Conservation (phyloP, 2,113 vertebrate species). For the Cephalophus harveyi region DNA sequence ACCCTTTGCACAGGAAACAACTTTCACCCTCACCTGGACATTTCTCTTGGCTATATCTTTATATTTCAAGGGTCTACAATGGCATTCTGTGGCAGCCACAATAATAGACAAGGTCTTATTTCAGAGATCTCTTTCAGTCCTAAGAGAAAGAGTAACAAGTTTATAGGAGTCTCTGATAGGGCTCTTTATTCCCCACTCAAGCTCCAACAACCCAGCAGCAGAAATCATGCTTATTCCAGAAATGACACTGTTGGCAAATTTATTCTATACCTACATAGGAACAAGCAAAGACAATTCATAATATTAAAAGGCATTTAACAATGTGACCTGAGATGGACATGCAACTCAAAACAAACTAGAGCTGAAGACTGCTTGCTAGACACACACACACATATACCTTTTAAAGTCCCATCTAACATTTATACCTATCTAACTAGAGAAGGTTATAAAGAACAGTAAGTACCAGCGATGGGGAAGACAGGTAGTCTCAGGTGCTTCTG, state of each 20-base stretch:
- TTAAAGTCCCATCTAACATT: neutral
- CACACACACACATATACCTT: neutral
- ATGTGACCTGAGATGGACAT: neutral
- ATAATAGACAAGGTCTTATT: neutral
- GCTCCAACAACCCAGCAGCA: neutral
- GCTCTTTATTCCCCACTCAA: neutral
- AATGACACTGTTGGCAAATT: neutral
- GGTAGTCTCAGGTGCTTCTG: neutral
- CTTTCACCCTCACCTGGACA: neutral
- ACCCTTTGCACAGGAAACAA: neutral
- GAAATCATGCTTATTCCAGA: neutral
- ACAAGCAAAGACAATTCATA: neutral
- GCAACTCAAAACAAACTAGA: neutral
- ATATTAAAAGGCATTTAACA: neutral
- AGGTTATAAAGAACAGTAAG: neutral
- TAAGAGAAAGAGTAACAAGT: neutral
- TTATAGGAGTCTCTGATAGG: neutral
- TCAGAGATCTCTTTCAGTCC: neutral
- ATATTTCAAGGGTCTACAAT: neutral
- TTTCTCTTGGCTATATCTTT: neutral
- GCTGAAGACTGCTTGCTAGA: neutral
- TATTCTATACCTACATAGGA: neutral
- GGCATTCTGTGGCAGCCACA: neutral
- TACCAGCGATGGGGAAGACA: neutral
- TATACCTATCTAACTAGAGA: neutral